Percentiles rank a stretch among this genome's conserved stretches.
phyloP scores from a whole-genome alignment of 2,888 invertebrate species.

The Copidosoma aretas region DNA sequence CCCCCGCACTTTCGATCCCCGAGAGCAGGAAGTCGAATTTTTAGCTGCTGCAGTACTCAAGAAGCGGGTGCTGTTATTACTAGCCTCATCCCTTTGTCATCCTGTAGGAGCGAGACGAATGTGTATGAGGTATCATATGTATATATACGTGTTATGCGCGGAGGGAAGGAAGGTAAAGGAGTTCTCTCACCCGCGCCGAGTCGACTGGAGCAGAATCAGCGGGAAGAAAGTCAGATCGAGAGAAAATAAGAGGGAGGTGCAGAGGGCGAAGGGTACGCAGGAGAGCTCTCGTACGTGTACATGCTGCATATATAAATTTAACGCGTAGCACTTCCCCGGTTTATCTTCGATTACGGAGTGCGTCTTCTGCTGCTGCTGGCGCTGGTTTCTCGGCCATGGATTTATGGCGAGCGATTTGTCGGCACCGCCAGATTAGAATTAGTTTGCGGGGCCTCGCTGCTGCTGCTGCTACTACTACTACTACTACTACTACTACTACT shows the following conservation, averaged over 20 bases:
- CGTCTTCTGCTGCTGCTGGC: conserved; percentile 55
- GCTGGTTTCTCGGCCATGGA: conserved; percentile 51
- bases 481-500: background rate
- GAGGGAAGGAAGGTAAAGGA: too few species aligned
- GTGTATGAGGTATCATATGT: too few species aligned
- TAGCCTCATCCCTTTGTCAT: too few species aligned
- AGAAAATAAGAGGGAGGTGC: conserved; percentile 20
- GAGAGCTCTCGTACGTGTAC: too few species aligned
- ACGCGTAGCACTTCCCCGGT: conserved; percentile 43
- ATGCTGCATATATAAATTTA: too few species aligned
- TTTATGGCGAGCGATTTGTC: conserved; percentile 62
- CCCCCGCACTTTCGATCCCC: too few species aligned
- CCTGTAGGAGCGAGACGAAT: too few species aligned
- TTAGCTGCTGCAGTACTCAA: too few species aligned
- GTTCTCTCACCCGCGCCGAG: conserved; percentile 1
- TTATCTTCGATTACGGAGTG: conserved; percentile 61
- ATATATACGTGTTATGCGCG: too few species aligned
- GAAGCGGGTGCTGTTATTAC: too few species aligned
- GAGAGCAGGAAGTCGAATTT: too few species aligned
- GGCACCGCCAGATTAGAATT: conserved; percentile 62
- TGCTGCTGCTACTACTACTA: background rate
- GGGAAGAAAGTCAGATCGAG: conserved; percentile 8
- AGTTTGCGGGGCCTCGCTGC: conserved; percentile 54
- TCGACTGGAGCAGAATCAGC: conserved; percentile 21
- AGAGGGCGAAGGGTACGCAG: too few species aligned